A percentile compares a stretch with the other conserved stretches of the same genome.
Conservation (phyloP, 2,113 vertebrate species). For the Stomatorhinus ivindoensis region DNA sequence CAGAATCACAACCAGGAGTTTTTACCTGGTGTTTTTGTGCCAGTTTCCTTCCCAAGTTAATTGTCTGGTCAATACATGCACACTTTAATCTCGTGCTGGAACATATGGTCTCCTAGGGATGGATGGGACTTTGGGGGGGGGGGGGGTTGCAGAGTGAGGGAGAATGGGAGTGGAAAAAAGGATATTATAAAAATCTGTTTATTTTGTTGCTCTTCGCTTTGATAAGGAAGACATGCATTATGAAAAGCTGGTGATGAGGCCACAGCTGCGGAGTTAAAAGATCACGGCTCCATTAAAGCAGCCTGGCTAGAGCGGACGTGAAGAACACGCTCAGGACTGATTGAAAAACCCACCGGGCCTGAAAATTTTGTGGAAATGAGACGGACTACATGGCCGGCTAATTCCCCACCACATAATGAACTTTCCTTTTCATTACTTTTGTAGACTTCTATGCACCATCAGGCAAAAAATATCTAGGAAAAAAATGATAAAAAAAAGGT, state of each 20-base stretch:
- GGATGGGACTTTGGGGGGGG: background rate
- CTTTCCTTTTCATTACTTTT: constrained; percentile 36
- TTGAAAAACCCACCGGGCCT: constrained; percentile 19
- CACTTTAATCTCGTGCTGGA: background rate
- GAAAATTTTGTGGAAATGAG: constrained; percentile 29
- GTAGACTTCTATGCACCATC: constrained; percentile 47
- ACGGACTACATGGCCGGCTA: constrained; percentile 34
- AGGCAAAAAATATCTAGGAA: constrained; percentile 39
- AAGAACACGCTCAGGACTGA: constrained; percentile 19
- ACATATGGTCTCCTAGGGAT: background rate
- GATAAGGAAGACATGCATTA: constrained; percentile 36
- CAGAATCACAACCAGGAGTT: background rate
- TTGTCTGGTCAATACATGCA: background rate
- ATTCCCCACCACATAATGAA: constrained; percentile 50
- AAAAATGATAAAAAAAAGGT: constrained; percentile 42
- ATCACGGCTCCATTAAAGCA: constrained; percentile 40
- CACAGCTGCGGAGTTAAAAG: constrained; percentile 37
- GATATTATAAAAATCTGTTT: constrained; percentile 24
- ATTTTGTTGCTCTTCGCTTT: constrained; percentile 32
- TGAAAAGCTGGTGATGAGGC: constrained; percentile 45
- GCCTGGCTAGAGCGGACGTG: constrained; percentile 20
- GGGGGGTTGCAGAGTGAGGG: background rate
- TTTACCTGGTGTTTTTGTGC: background rate
- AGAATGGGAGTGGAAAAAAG: background rate
- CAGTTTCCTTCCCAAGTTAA: background rate